Evolutionary conservation across 2,888 invertebrate genomes (phyloP).

Genomic region (Lumbricus terrestris): DNA sequence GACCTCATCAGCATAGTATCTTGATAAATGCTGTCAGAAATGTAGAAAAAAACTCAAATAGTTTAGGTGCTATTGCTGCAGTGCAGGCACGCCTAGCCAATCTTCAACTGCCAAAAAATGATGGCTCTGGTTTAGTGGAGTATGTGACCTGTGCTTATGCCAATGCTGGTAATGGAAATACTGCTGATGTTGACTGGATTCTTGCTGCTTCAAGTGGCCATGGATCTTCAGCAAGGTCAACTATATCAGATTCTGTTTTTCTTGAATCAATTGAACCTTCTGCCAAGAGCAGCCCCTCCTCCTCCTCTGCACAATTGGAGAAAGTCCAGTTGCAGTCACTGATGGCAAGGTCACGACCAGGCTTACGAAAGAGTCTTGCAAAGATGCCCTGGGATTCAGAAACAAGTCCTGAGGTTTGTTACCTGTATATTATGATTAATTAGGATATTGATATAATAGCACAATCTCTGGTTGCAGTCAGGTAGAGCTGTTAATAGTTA

Average conservation of each 20-base stretch:
- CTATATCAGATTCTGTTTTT: constrained; percentile 38
- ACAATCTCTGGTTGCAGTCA: too few species aligned
- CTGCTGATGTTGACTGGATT: constrained; percentile 74
- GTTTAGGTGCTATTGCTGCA: constrained; percentile 64
- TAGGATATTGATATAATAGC: neutral
- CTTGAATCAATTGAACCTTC: neutral
- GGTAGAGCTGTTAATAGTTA: too few species aligned
- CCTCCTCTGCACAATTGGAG: neutral
- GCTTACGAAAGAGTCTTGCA: neutral
- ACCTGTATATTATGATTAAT: neutral
- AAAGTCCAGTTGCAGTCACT: neutral
- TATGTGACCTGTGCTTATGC: constrained; percentile 68
- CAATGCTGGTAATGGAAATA: constrained; percentile 48
- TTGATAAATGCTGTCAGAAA: constrained; percentile 63
- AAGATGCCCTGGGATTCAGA: constrained; percentile 12
- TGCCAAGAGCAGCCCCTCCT: neutral
- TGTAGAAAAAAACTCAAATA: constrained; percentile 58
- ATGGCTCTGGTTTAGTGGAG: constrained; percentile 71
- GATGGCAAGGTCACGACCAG: neutral
- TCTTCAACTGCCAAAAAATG: constrained; percentile 70
- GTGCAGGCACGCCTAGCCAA: constrained; percentile 71
- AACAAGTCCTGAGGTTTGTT: constrained; percentile 4
- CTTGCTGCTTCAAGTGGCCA: constrained; percentile 62
- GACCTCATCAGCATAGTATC: constrained; percentile 64
- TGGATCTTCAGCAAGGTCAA: constrained; percentile 40